These are phyloP conservation scores for Mamestra configurata DNA, from an alignment of 1,140 invertebrate species.

Conservation along the genomic window DNA sequence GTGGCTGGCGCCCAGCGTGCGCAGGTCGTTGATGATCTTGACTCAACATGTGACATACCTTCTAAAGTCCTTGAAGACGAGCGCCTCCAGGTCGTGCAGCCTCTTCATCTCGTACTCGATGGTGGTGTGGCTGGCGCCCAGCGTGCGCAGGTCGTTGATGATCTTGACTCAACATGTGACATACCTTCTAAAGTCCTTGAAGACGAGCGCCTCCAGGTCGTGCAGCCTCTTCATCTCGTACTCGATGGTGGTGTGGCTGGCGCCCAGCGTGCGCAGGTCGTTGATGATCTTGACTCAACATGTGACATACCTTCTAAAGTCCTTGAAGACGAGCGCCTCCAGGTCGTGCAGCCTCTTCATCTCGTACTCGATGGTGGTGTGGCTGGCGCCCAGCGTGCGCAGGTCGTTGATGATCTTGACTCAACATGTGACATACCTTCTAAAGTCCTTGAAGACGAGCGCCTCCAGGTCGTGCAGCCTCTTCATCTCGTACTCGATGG, in stretches of 20 bases:
- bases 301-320: conserved; percentile 43
- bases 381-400: not conserved
- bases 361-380: not conserved
- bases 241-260: not conserved
- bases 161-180: too few relatives aligned
- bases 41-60: conserved; percentile 84
- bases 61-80: conserved; percentile 96
- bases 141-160: conserved; percentile 96
- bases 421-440: conserved; percentile 84
- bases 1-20: not conserved
- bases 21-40: not conserved
- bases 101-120: conserved; percentile 97
- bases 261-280: not conserved
- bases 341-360: not conserved
- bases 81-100: conserved; percentile 96
- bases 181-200: too few relatives aligned
- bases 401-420: not conserved
- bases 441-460: conserved; percentile 96
- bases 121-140: conserved; percentile 96
- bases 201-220: not conserved
- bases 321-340: not conserved
- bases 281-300: not conserved
- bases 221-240: too few relatives aligned
- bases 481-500: conserved; percentile 96
- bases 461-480: conserved; percentile 97